Evolutionary conservation across 2,888 invertebrate species (phyloP).

Genomic region (Ormyrus nitidulus): DNA sequence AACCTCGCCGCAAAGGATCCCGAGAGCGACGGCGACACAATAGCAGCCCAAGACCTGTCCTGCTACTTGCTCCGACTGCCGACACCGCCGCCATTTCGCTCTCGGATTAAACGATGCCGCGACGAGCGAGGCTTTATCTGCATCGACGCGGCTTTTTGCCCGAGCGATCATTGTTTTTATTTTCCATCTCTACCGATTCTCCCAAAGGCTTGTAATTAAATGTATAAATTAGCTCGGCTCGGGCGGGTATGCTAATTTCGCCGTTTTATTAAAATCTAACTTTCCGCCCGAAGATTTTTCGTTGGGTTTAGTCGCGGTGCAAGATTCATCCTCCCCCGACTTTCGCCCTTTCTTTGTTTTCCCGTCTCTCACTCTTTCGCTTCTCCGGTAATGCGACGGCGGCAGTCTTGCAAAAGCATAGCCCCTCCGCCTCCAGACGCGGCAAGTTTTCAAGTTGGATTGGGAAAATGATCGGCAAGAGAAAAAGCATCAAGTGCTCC

Average conservation of each 20-base stretch:
- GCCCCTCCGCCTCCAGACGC: neutral
- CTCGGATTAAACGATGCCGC: slow-evolving; percentile 41
- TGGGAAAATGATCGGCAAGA: slow-evolving; percentile 42
- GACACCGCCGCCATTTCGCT: slow-evolving; percentile 1
- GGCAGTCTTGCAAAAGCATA: neutral
- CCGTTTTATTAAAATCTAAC: slow-evolving; percentile 3
- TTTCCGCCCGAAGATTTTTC: neutral
- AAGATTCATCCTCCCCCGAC: slow-evolving; percentile 14
- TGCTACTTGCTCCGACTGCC: slow-evolving; percentile 28
- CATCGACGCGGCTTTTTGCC: too few species aligned
- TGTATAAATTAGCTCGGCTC: too few species aligned
- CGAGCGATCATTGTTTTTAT: too few species aligned
- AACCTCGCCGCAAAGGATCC: slow-evolving; percentile 32
- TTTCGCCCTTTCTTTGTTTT: slow-evolving; percentile 24
- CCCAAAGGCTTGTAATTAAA: too few species aligned
- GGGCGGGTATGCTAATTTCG: neutral
- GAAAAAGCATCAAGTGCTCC: slow-evolving; percentile 33
- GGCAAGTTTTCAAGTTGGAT: slow-evolving; percentile 45
- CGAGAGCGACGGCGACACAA: slow-evolving; percentile 35
- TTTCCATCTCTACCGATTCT: too few species aligned
- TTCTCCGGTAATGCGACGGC: neutral
- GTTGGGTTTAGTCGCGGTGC: neutral
- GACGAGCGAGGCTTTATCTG: neutral
- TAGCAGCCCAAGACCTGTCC: slow-evolving; percentile 40
- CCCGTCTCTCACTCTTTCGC: slow-evolving; percentile 4